phyloP scores from a whole-genome alignment of 2,888 invertebrate genomes.

The Cyclophora punctaria region DNA sequence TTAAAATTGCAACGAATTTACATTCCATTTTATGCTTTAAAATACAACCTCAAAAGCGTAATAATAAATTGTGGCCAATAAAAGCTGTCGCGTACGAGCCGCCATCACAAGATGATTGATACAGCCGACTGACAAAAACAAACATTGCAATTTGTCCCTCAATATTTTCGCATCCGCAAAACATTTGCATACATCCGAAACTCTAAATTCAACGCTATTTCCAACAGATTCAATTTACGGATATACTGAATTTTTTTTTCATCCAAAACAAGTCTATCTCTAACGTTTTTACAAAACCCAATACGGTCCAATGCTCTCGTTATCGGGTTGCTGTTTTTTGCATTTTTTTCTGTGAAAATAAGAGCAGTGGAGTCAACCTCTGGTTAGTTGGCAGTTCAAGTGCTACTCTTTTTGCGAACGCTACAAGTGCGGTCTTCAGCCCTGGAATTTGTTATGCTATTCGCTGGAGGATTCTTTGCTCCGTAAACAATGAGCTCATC shows the following conservation, averaged over 20 bases:
- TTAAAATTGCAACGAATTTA: not conserved
- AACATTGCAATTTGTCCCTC: constrained; percentile 15
- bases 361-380: constrained; percentile 20
- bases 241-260: constrained; percentile 8
- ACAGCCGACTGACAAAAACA: constrained; percentile 8
- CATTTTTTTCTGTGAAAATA: constrained; percentile 17
- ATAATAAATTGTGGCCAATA: constrained; percentile 3
- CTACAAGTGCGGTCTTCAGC: constrained; percentile 28
- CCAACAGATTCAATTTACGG: constrained; percentile 14
- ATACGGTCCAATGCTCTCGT: constrained; percentile 23
- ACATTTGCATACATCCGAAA: constrained; percentile 14
- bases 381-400: constrained; percentile 24
- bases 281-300: constrained; percentile 19
- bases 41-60: not conserved
- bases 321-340: constrained; percentile 22
- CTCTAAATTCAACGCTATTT: constrained; percentile 1
- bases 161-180: constrained; percentile 9
- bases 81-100: constrained; percentile 6
- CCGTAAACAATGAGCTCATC: constrained; percentile 19
- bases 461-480: constrained; percentile 12
- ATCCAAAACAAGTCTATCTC: constrained; percentile 10
- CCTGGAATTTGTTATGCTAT: constrained; percentile 23
- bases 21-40: not conserved
- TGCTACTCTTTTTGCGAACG: constrained; percentile 25
- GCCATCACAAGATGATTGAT: constrained; percentile 9